These are phyloP conservation scores for Ciconia maguari DNA, from an alignment of 2,113 vertebrate genomes.

Conservation along the genomic window DNA sequence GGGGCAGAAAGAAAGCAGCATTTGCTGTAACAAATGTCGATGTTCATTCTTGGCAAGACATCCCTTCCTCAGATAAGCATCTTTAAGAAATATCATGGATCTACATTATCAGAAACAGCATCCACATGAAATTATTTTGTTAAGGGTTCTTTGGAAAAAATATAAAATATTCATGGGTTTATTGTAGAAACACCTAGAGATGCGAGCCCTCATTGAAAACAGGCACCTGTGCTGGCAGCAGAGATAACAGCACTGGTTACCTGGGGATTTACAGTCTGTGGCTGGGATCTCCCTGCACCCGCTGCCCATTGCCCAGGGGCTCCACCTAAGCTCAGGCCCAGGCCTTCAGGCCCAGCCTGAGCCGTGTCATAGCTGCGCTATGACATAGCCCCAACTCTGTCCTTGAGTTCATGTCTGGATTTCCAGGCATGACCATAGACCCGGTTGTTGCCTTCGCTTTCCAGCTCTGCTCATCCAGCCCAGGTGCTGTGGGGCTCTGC, in stretches of 20 bases:
- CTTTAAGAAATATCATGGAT: neutral
- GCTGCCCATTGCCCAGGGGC: neutral
- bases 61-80: neutral
- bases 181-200: neutral
- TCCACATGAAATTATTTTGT: neutral
- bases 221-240: neutral
- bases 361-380: neutral
- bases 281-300: neutral
- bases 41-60: neutral
- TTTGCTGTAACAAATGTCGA: neutral
- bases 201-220: rapidly evolving
- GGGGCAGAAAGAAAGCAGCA: neutral
- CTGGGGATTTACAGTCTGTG: too few species aligned
- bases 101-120: neutral
- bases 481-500: neutral
- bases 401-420: too few species aligned
- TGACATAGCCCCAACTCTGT: neutral
- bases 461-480: neutral
- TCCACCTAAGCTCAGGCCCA: neutral
- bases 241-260: neutral
- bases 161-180: neutral
- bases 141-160: neutral
- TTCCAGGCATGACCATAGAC: neutral
- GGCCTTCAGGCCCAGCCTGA: neutral
- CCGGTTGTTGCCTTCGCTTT: neutral